These are phyloP conservation scores for Ferdinandea cuprea DNA, from an alignment of 2,888 invertebrate species.

Conservation along the genomic window DNA sequence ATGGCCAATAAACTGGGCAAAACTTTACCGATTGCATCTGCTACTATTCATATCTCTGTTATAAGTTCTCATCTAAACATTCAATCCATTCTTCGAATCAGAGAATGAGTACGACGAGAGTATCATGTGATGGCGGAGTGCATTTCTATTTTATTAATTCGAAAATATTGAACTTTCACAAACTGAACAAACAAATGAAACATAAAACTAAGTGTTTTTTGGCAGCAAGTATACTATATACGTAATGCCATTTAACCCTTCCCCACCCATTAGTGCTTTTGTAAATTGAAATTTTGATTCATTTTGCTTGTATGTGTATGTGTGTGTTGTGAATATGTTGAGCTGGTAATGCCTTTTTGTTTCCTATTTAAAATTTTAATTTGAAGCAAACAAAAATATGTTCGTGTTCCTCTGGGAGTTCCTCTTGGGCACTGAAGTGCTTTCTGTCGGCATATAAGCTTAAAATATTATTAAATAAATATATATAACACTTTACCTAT, in stretches of 20 bases:
- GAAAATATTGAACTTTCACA: conserved; percentile 1
- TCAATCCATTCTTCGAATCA: neutral
- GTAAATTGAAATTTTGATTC: neutral
- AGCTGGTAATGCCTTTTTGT: neutral
- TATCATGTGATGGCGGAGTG: neutral
- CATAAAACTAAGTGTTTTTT: neutral
- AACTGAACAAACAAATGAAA: neutral
- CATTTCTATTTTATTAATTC: neutral
- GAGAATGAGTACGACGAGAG: neutral
- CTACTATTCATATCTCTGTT: neutral
- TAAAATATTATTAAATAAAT: neutral
- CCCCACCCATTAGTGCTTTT: neutral
- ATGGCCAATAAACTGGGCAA: neutral
- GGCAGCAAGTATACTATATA: neutral
- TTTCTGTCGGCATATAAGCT: neutral
- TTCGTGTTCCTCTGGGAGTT: neutral
- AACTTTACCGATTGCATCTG: neutral
- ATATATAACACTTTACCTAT: neutral
- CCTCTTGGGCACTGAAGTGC: neutral
- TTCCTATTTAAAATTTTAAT: neutral
- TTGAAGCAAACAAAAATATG: neutral
- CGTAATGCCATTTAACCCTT: neutral
- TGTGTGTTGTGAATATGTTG: neutral
- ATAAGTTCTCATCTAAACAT: neutral
- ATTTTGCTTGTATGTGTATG: neutral